Evolutionary conservation across 2,888 invertebrate species (phyloP), one percentile per base, ranked within the genome.

Genomic region (Gymnoscelis rufifasciata): DNA sequence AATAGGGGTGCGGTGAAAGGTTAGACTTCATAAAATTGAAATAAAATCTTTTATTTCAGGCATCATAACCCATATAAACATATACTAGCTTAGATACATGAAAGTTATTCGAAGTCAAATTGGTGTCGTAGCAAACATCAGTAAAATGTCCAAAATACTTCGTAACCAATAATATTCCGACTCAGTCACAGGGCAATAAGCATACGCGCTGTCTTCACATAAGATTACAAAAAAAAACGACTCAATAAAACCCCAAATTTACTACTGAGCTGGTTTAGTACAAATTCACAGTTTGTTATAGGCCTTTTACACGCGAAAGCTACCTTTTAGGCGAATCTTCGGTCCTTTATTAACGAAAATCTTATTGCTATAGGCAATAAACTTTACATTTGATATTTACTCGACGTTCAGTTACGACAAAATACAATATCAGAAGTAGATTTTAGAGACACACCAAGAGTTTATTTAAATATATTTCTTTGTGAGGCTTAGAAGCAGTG

Each of bases 281-380:
- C 60, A 64, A 65, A 64, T 71, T 68, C 66, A 58, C 64, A 67
- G 69, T 70, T 66, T 61, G 66, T 74, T 76, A 78, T 75, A 74
- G 75, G 62, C 68, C 51, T 63, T 59, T 60, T 66, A 71, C 78
- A 79, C 77, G 77, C 78, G 66, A 77, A 71, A 71, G 66, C 68
- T 70, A 68, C 70, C 68, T 63, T 64, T 58, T 19, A 66, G 64
- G 69, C 68, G 65, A 71, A 62, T 71, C 56, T 56, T 51, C 60
- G 64, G 65, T 64, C 15, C 29, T 28, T 38, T 42, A 42, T 29
- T 42, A 42, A 38, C 26, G 60, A 35, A 52, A 59, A 64, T 59
- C 66, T 64, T 51, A 53, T 54, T 43, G 24, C 15, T 24, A 31
- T 24, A 11, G 39, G 30, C 24, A 19, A 23, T 35, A 35, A 35